A percentile compares a stretch with the other conserved stretches of the same genome.
phyloP scores from a whole-genome alignment of 2,797 vertebrate genomes.

The Acrossocheilus wenchowensis region DNA sequence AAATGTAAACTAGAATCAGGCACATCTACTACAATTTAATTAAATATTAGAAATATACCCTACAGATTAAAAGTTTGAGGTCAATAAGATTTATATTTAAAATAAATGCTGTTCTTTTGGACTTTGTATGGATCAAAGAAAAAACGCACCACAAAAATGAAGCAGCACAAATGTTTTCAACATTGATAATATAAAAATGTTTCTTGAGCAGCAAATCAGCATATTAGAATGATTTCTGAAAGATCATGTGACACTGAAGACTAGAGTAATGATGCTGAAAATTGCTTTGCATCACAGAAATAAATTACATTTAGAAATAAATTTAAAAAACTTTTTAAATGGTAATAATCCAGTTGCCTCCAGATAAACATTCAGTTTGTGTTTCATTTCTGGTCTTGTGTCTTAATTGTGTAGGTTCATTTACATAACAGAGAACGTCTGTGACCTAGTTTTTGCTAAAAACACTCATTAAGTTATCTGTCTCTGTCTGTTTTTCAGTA shows the following conservation, averaged over 20 bases:
- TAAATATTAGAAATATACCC: neutral
- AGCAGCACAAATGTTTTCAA: neutral
- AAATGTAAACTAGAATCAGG: neutral
- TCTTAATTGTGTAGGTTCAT: neutral
- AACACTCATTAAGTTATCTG: neutral
- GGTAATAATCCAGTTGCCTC: neutral
- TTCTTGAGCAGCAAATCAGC: neutral
- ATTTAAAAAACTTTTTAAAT: neutral
- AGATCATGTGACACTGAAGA: neutral
- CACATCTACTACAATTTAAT: neutral
- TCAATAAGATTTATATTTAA: neutral
- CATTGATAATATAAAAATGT: neutral
- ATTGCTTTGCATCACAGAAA: neutral
- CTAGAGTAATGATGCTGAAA: neutral
- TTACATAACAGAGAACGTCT: neutral
- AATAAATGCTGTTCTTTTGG: neutral
- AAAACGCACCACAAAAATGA: neutral
- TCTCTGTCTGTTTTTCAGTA: neutral
- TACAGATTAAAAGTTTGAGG: neutral
- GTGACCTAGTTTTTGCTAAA: neutral
- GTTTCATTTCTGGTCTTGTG: neutral
- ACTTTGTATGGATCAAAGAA: neutral
- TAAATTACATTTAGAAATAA: neutral
- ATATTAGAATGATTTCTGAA: neutral
- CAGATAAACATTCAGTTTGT: neutral